These are phyloP conservation scores for Megaleporinus macrocephalus DNA, from an alignment of 2,113 vertebrate species.

Conservation along the genomic window DNA sequence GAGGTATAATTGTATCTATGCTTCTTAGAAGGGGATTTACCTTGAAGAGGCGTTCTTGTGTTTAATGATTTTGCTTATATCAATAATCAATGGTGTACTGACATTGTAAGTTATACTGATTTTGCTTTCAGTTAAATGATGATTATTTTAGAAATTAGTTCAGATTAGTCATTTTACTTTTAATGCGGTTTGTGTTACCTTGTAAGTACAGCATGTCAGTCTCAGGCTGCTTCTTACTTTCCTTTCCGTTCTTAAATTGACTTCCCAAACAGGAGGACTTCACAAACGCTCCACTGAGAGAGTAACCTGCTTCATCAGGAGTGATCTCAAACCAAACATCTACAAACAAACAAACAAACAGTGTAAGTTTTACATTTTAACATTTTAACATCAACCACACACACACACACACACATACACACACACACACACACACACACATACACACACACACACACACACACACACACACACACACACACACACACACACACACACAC, in stretches of 20 bases:
- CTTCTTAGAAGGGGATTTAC: too few species aligned
- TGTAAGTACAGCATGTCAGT: conserved; percentile 53
- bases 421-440: neutral
- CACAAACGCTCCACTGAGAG: conserved; percentile 37
- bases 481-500: neutral
- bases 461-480: too few species aligned
- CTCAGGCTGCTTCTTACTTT: conserved; percentile 19
- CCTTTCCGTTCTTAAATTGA: conserved; percentile 30
- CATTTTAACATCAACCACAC: too few species aligned
- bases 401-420: too few species aligned
- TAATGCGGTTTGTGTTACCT: conserved; percentile 26
- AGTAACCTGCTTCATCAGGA: conserved; percentile 49
- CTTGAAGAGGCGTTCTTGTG: too few species aligned
- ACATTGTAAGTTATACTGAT: too few species aligned
- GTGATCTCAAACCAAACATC: conserved; percentile 44
- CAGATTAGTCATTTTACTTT: neutral
- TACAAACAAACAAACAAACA: neutral
- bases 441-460: neutral
- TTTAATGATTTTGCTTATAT: too few species aligned
- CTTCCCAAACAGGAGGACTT: neutral
- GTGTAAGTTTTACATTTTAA: too few species aligned
- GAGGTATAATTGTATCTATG: too few species aligned
- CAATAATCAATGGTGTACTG: too few species aligned
- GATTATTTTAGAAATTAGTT: too few species aligned
- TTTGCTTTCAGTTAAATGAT: too few species aligned